Evolutionary conservation across 1,140 invertebrate species (phyloP).

Genomic region (Halictus rubicundus): DNA sequence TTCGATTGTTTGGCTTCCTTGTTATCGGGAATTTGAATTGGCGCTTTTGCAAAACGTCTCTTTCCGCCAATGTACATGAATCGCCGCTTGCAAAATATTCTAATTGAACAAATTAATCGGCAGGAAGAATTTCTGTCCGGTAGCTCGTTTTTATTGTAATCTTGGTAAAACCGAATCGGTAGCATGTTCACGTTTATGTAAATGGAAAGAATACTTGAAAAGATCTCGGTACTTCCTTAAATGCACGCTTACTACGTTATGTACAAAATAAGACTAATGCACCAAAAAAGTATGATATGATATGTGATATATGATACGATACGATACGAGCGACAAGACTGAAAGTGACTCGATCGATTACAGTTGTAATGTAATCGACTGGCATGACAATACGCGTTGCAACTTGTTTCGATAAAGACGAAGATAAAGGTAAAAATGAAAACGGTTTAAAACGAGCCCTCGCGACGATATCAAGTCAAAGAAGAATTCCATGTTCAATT

Average conservation of each 20-base stretch:
- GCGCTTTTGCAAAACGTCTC: neutral
- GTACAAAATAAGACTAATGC: constrained; percentile 26
- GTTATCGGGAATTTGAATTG: neutral
- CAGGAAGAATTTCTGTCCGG: neutral
- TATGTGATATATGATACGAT: no score
- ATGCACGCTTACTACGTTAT: constrained; percentile 42
- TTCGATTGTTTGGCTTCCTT: constrained; percentile 26
- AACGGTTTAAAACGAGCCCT: neutral
- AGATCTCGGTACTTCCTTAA: constrained; percentile 20
- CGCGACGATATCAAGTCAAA: neutral
- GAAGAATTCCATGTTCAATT: constrained; percentile 3
- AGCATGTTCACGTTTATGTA: constrained; percentile 15
- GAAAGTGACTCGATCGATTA: neutral
- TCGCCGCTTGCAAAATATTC: neutral
- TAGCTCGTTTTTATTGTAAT: constrained; percentile 10
- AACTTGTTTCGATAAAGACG: no score
- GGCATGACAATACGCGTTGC: neutral
- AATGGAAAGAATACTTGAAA: constrained; percentile 41
- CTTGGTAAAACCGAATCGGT: constrained; percentile 32
- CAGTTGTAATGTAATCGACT: neutral
- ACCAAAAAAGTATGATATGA: neutral
- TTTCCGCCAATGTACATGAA: neutral
- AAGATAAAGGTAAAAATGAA: constrained; percentile 12
- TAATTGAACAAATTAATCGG: neutral
- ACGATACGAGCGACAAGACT: constrained; percentile 6